Conservation (phyloP, 2,888 invertebrate species). For the Chaitophorus viminalis region DNA sequence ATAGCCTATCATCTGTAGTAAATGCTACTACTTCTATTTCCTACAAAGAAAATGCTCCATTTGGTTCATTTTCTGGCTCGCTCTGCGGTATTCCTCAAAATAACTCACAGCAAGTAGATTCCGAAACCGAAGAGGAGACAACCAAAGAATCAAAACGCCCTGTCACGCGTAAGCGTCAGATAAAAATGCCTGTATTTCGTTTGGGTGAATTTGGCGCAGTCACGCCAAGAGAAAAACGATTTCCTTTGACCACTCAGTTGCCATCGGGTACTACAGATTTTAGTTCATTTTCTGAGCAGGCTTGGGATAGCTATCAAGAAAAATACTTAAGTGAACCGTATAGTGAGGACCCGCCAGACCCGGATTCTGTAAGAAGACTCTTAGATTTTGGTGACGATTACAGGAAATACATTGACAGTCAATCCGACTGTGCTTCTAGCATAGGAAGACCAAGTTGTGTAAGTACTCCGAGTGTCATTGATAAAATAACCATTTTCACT, state of each 20-base stretch:
- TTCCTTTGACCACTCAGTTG: conserved; percentile 62
- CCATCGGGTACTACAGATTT: conserved; percentile 67
- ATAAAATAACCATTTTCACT: conserved; percentile 4
- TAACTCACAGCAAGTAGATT: conserved; percentile 69
- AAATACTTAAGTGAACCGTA: conserved; percentile 92
- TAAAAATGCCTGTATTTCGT: conserved; percentile 65
- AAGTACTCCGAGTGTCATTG: not conserved
- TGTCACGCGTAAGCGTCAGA: conserved; percentile 63
- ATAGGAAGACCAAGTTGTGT: conserved; percentile 61
- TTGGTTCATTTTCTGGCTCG: conserved; percentile 75
- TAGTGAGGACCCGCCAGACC: conserved; percentile 84
- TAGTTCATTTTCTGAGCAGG: conserved; percentile 88
- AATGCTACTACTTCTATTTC: conserved; percentile 23
- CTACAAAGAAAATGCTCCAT: conserved; percentile 72
- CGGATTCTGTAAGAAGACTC: conserved; percentile 83
- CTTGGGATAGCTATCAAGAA: conserved; percentile 96
- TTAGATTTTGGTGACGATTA: conserved; percentile 92
- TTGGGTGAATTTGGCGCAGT: conserved; percentile 65
- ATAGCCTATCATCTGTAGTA: conserved; percentile 67
- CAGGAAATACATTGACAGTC: conserved; percentile 85
- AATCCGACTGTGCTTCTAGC: conserved; percentile 84
- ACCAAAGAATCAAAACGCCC: conserved; percentile 63
- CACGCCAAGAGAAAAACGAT: conserved; percentile 63
- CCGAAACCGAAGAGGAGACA: conserved; percentile 67
- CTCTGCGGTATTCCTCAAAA: conserved; percentile 67